Evolutionary conservation across 37 sponge, comb jelly and placozoan species (phyloP).

Genomic region (Crambe crambe): DNA sequence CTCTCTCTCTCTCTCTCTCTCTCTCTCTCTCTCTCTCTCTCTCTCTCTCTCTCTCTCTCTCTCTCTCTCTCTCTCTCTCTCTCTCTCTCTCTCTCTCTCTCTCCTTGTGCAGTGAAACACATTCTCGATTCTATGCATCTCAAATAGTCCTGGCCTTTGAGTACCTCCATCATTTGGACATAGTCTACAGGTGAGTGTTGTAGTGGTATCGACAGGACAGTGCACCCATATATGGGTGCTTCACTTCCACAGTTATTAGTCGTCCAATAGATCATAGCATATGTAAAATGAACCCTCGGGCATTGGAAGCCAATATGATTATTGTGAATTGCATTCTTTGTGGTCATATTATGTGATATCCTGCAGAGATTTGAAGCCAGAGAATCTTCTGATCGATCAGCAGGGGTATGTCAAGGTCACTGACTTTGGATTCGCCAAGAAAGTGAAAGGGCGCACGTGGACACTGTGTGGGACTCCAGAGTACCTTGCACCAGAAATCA

Average conservation of each 20-base stretch:
- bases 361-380: slow-evolving; percentile 96
- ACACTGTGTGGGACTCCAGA: slow-evolving; percentile 99
- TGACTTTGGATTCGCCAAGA: slow-evolving; percentile 99
- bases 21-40: slow-evolving; percentile 25
- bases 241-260: too few species aligned
- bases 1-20: slow-evolving; percentile 3
- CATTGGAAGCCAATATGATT: too few species aligned
- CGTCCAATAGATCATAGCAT: too few species aligned
- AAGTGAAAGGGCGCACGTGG: slow-evolving; percentile 96
- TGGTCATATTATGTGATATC: too few species aligned
- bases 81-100: slow-evolving; percentile 19
- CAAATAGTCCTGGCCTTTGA: slow-evolving; percentile 98
- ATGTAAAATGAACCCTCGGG: too few species aligned
- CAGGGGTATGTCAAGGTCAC: slow-evolving; percentile 98
- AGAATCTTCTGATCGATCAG: slow-evolving; percentile 93
- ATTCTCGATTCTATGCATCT: slow-evolving; percentile 95
- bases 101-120: slow-evolving; percentile 33
- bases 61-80: slow-evolving; percentile 34
- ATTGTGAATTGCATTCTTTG: too few species aligned
- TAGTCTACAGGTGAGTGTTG: slow-evolving; percentile 92
- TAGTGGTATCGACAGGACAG: too few species aligned
- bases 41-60: slow-evolving; percentile 23
- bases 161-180: slow-evolving; percentile 95
- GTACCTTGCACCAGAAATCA: slow-evolving; percentile 97
- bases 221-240: too few species aligned